phyloP scores from a whole-genome alignment of 2,888 invertebrate species.

The Koerneria pararmatus region DNA sequence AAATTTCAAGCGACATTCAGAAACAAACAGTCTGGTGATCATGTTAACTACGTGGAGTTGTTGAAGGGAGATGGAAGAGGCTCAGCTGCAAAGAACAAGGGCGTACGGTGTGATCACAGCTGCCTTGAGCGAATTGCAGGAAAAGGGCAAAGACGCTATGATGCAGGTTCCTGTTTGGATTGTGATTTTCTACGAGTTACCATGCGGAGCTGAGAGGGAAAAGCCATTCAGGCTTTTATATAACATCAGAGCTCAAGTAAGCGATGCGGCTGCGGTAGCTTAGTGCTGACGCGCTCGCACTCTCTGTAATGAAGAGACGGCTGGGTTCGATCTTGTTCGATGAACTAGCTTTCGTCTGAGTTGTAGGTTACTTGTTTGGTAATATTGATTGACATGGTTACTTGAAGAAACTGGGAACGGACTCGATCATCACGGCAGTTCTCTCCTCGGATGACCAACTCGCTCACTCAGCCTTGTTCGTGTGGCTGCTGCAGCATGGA shows the following conservation, averaged over 20 bases:
- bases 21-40: neutral
- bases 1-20: neutral
- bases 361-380: neutral
- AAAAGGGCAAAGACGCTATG: slow-evolving; percentile 58
- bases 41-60: slow-evolving; percentile 25
- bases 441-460: slow-evolving; percentile 74
- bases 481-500: slow-evolving; percentile 21
- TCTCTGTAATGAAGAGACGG: neutral
- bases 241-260: no score
- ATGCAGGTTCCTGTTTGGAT: no score
- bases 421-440: slow-evolving; percentile 62
- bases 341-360: no score
- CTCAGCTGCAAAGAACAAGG: slow-evolving; percentile 70
- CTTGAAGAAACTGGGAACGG: slow-evolving; percentile 6
- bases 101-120: slow-evolving; percentile 81
- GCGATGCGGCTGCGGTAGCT: no score
- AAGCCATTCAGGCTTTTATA: no score
- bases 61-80: slow-evolving; percentile 21
- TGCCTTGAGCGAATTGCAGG: slow-evolving; percentile 64
- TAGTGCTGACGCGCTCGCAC: no score
- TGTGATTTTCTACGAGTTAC: slow-evolving; percentile 8
- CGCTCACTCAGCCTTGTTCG: slow-evolving; percentile 81
- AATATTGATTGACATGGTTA: slow-evolving; percentile 12
- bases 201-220: slow-evolving; percentile 5
- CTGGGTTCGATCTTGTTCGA: no score